phyloP scores from a whole-genome alignment of 1,140 invertebrate species.

The Melitaea cinxia region DNA sequence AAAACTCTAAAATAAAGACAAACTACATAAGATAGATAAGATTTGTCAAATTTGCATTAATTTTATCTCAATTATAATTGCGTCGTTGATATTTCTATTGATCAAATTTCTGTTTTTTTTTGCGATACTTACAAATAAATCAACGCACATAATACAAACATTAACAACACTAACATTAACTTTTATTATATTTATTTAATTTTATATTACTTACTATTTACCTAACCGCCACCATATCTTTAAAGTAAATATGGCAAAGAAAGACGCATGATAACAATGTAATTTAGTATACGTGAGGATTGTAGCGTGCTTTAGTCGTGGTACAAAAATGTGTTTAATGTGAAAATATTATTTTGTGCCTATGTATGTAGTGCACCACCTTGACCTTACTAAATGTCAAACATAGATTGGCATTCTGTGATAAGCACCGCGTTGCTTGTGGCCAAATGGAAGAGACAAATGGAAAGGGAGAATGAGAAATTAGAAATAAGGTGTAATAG shows the following conservation, averaged over 20 bases:
- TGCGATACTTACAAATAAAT: no score
- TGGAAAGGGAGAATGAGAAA: constrained; percentile 29
- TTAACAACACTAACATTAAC: not conserved
- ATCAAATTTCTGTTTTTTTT: no score
- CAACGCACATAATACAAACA: no score
- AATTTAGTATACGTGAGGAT: constrained; percentile 5
- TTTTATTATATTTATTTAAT: not conserved
- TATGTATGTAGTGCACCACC: not conserved
- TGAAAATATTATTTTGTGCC: not conserved
- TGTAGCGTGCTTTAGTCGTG: constrained; percentile 36
- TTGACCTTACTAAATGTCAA: constrained; percentile 22
- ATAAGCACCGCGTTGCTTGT: constrained; percentile 10
- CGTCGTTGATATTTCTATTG: no score
- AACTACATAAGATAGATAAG: no score
- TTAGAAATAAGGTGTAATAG: constrained; percentile 5
- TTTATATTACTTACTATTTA: constrained; percentile 35
- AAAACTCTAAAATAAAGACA: no score
- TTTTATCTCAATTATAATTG: no score
- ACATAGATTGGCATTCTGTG: constrained; percentile 22
- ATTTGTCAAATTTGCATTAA: no score
- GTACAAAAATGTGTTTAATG: constrained; percentile 16
- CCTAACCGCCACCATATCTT: constrained; percentile 38
- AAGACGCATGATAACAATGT: constrained; percentile 42
- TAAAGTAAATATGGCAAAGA: constrained; percentile 46
- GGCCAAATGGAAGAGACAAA: constrained; percentile 27